These are phyloP conservation scores for Aythya baeri DNA, from an alignment of 2,113 vertebrate genomes.

Conservation along the genomic window DNA sequence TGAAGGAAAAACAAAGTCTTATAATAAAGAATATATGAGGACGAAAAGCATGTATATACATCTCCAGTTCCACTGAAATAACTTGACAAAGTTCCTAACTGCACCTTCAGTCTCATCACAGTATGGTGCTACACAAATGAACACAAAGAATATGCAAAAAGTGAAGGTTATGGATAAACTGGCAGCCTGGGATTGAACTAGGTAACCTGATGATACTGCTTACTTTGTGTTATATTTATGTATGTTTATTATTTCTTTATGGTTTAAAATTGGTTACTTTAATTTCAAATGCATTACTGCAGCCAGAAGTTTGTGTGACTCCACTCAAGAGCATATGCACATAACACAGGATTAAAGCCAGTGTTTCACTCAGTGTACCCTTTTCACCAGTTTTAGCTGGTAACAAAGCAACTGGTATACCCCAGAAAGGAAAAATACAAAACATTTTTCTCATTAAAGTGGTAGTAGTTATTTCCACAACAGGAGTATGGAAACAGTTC, in stretches of 20 bases:
- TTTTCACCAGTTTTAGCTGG: neutral
- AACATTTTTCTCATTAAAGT: neutral
- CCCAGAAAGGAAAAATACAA: neutral
- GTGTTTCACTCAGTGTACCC: neutral
- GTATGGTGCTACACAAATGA: neutral
- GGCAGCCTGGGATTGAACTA: neutral
- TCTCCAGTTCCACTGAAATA: slow-evolving; percentile 6
- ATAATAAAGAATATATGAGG: neutral
- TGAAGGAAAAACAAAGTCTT: slow-evolving; percentile 42
- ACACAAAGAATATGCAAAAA: neutral
- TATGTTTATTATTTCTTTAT: neutral
- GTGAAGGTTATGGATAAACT: neutral
- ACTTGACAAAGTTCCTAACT: neutral
- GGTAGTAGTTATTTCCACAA: neutral
- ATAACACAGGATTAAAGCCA: neutral
- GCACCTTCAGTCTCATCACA: neutral
- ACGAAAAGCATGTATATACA: neutral
- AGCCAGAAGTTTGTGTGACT: neutral
- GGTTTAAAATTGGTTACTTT: neutral
- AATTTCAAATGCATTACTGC: neutral
- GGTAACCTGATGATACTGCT: neutral
- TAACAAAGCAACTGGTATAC: neutral
- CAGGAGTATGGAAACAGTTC: neutral
- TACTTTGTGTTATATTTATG: neutral
- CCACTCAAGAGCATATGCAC: neutral